Base-by-base conservation (phyloP, 2,888 invertebrate genomes). In the Pycnomerus fuliginosus region DNA sequence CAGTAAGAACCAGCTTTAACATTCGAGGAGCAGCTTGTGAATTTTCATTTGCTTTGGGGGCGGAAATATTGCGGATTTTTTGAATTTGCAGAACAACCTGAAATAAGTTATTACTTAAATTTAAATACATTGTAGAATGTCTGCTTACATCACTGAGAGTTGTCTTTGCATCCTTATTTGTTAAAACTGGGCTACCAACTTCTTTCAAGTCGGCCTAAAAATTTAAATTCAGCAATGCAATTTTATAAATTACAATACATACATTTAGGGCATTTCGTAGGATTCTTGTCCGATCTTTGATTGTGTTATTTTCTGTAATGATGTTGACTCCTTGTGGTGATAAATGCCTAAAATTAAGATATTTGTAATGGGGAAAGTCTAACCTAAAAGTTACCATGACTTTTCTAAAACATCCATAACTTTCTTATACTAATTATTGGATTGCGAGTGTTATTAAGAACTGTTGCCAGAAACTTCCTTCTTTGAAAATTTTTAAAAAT, bases 11-110 rank as follows among this genome's bases (percentile, higher is more conserved):
- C 15, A 95, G 67, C 65, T 90, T 91, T 39, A 93, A 73, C 80
- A 95, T 84, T 12, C 90, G 80, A 3, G 93, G 92, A 7, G 90
- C 90, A 45, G 79, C 77, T 50, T 80, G 80, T 3, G 88, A 89
- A 52, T 91, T 90, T 70, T 93, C 92, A 69, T 92, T 90, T 8
- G 84, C 84, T 74, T 94, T 95, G 2, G 95, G 94, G 16, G 92
- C 91, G 7, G 92, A 82, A 29, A 93, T 83, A 74, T 95, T 94
- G 8, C 90, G 80, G 32, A 93, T 77, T 73, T 91, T 91, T 68
- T 87, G 87, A 58, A 95, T 83, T 78, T 95, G 95, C 28, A 95
- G 76, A 22, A 95, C 84, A 52, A 92, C 55, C 58, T 50, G 11
- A 10, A 70, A 71, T 2, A 71, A 67, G 51, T 75, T 76, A 8